Percentiles rank a stretch among this genome's conserved stretches.
Evolutionary conservation across 2,888 invertebrate genomes (phyloP).

Genomic region (Plagiodera versicolora): DNA sequence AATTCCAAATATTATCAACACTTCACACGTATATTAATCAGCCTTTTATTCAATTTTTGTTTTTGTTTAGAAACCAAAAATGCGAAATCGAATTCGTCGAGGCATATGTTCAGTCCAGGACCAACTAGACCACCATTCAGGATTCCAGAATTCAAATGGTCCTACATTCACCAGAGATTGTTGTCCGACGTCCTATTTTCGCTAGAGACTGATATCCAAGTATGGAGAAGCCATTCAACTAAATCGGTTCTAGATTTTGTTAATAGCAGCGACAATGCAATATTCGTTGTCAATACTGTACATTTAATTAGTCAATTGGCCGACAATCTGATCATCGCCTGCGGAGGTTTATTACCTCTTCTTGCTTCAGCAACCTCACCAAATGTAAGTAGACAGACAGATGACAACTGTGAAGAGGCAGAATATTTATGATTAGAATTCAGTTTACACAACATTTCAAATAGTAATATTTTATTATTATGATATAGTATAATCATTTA

Average conservation of each 20-base stretch:
- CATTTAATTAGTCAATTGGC: conserved; percentile 98
- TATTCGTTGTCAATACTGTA: conserved; percentile 99
- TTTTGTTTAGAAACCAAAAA: conserved; percentile 53
- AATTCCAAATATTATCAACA: background rate
- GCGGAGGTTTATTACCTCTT: conserved; percentile 93
- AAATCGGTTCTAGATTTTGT: conserved; percentile 98
- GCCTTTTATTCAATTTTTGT: conserved; percentile 20
- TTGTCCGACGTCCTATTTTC: conserved; percentile 96
- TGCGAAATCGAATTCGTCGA: conserved; percentile 64
- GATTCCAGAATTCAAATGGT: conserved; percentile 99
- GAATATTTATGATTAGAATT: too few relatives aligned
- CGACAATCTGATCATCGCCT: conserved; percentile 98
- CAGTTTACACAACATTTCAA: too few relatives aligned
- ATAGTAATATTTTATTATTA: too few relatives aligned
- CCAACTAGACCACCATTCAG: conserved; percentile 94
- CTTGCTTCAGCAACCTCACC: conserved; percentile 98
- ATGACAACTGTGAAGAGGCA: too few relatives aligned
- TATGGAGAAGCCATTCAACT: conserved; percentile 88
- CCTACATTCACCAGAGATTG: conserved; percentile 95
- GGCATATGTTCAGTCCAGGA: conserved; percentile 93
- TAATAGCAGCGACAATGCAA: conserved; percentile 96
- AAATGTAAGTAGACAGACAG: conserved; percentile 83
- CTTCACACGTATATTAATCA: too few relatives aligned
- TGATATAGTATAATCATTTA: too few relatives aligned
- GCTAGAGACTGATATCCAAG: conserved; percentile 95